Percentiles rank a stretch among this genome's conserved stretches.
These are phyloP conservation scores for Netelia inedita DNA, from an alignment of 2,888 invertebrate genomes.

Conservation along the genomic window DNA sequence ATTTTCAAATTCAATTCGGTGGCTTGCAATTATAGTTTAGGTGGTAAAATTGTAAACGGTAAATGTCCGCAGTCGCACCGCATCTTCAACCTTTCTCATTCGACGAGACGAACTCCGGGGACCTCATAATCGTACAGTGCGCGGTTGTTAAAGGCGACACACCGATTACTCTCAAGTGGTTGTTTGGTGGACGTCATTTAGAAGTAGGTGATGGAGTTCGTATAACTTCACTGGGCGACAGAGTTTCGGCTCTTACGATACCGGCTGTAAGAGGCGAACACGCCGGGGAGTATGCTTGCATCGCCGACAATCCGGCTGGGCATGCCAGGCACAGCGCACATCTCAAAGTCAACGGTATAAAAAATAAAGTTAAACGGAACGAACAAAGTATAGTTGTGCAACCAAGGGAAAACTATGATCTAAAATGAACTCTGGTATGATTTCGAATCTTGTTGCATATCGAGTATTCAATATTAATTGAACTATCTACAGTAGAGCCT, in stretches of 20 bases:
- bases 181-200: slow-evolving; percentile 83
- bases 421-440: slow-evolving; percentile 61
- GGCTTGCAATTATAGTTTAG: not conserved
- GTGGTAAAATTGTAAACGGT: not conserved
- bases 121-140: slow-evolving; percentile 88
- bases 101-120: slow-evolving; percentile 86
- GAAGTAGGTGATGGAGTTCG: slow-evolving; percentile 82
- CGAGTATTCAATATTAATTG: slow-evolving; percentile 17
- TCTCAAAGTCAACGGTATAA: slow-evolving; percentile 90
- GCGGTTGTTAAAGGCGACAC: slow-evolving; percentile 88
- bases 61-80: slow-evolving; percentile 82
- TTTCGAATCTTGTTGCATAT: slow-evolving; percentile 64
- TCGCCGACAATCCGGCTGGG: slow-evolving; percentile 91
- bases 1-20: not conserved
- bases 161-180: slow-evolving; percentile 82
- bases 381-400: slow-evolving; percentile 58
- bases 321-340: slow-evolving; percentile 89
- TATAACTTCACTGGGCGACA: slow-evolving; percentile 85
- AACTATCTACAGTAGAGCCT: not conserved
- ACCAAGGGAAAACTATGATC: slow-evolving; percentile 32
- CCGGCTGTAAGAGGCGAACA: slow-evolving; percentile 90
- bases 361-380: slow-evolving; percentile 26
- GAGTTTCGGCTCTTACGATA: slow-evolving; percentile 88
- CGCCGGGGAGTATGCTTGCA: slow-evolving; percentile 92
- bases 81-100: slow-evolving; percentile 86